A percentile compares a stretch with the other conserved stretches of the same genome.
Conservation (phyloP, 2,888 invertebrate genomes). For the Pantelozetes paolii region DNA sequence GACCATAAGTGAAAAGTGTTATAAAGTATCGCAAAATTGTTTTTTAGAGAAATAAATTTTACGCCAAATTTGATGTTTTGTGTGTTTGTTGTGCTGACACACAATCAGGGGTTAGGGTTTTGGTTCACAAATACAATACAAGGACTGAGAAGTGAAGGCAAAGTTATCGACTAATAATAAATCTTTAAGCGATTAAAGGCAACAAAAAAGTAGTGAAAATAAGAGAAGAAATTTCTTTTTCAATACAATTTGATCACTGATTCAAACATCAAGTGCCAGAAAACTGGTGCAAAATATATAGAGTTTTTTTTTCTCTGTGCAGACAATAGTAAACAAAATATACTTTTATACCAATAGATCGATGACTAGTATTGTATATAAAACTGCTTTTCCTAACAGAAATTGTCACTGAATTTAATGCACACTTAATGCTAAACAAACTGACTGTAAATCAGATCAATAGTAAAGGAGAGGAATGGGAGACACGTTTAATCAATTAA, state of each 20-base stretch:
- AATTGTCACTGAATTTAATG: slow-evolving; percentile 4
- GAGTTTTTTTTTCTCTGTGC: background rate
- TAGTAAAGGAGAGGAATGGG: background rate
- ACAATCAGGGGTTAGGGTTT: background rate
- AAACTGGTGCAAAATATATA: background rate
- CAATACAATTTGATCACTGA: background rate
- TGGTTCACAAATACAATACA: background rate
- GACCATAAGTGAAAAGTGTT: background rate
- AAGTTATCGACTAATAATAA: slow-evolving; percentile 14
- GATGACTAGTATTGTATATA: background rate
- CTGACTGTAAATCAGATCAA: background rate
- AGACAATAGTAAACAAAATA: background rate
- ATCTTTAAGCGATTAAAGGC: slow-evolving; percentile 6
- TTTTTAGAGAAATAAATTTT: background rate
- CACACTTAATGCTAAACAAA: background rate
- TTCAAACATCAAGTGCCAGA: background rate
- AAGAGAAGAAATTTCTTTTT: background rate
- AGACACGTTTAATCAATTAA: slow-evolving; percentile 22
- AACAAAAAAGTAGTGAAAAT: background rate
- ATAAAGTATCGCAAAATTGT: background rate
- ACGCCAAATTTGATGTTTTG: background rate
- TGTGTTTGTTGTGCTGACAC: background rate
- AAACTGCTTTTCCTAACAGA: too few relatives aligned
- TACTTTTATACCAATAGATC: background rate
- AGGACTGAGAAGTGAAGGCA: background rate